phyloP scores from a whole-genome alignment of 1,140 invertebrate genomes.

The Oedothorax gibbosus region DNA sequence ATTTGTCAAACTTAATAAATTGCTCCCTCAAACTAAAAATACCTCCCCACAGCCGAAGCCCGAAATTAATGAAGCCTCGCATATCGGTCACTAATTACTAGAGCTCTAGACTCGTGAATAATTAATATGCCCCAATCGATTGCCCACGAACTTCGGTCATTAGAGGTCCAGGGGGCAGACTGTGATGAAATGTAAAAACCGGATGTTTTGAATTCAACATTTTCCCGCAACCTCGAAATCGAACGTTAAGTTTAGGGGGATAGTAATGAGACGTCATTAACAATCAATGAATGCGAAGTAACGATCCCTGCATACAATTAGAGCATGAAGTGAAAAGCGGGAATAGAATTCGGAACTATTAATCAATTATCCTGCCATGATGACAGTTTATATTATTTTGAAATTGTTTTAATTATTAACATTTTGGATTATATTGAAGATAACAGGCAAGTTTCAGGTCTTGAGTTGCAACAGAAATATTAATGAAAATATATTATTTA shows the following conservation, averaged over 20 bases:
- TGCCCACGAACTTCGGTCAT: constrained; percentile 23
- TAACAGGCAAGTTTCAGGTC: no score
- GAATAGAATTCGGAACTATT: no score
- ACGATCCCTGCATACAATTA: no score
- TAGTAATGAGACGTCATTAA: constrained; percentile 15
- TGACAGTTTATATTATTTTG: no score
- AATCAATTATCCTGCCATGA: no score
- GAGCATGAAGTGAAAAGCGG: no score
- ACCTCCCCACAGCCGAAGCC: constrained; percentile 3
- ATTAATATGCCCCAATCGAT: constrained; percentile 47
- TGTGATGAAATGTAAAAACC: constrained; percentile 39
- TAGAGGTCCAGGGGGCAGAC: constrained; percentile 1
- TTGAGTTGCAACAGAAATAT: no score
- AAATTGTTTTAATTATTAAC: no score
- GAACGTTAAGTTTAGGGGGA: neutral
- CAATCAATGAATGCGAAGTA: neutral
- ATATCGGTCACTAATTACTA: constrained; percentile 51
- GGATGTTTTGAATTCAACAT: constrained; percentile 27
- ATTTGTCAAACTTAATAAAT: constrained; percentile 53
- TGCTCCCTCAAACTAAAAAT: constrained; percentile 41
- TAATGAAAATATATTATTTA: no score
- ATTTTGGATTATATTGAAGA: no score
- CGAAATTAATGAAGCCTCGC: constrained; percentile 50
- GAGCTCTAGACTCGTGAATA: constrained; percentile 49
- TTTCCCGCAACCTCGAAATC: neutral